A percentile compares a stretch with the other conserved stretches of the same genome.
Evolutionary conservation across 2,797 vertebrate species (phyloP).

Genomic region (Catamblyrhynchus diadema): DNA sequence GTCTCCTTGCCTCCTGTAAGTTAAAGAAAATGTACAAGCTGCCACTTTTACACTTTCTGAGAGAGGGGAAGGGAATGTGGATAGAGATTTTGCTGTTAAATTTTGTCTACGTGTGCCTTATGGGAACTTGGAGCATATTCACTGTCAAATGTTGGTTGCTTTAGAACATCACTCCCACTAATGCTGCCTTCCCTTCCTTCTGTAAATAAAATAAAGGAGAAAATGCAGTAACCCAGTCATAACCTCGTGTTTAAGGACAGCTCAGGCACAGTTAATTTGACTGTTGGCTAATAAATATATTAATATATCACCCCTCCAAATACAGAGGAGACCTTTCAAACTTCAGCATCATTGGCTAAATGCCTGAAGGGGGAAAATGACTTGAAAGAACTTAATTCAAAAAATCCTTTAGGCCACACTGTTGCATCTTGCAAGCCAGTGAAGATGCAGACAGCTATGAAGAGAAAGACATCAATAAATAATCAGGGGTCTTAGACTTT

Average conservation of each 20-base stretch:
- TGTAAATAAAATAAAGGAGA: conserved; percentile 66
- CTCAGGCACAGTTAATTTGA: conserved; percentile 50
- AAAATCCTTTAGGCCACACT: conserved; percentile 85
- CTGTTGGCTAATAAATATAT: conserved; percentile 13
- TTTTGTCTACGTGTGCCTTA: background rate
- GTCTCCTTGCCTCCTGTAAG: background rate
- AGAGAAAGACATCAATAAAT: conserved; percentile 96
- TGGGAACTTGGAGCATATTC: background rate
- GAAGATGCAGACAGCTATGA: conserved; percentile 83
- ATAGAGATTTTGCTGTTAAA: background rate
- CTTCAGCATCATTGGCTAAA: conserved; percentile 40
- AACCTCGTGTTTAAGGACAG: conserved; percentile 21
- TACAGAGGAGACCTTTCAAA: conserved; percentile 38
- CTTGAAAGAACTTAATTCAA: conserved; percentile 86
- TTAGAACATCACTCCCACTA: background rate
- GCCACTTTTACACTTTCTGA: background rate
- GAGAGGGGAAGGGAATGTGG: background rate
- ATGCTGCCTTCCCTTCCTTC: background rate
- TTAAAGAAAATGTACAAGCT: background rate
- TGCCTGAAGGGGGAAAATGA: conserved; percentile 75
- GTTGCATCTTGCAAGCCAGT: conserved; percentile 72
- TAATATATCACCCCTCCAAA: background rate
- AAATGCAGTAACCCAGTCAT: background rate
- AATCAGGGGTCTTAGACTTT: conserved; percentile 92
- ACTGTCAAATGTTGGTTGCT: conserved; percentile 5